Evolutionary conservation across 2,888 invertebrate genomes (phyloP), one percentile per base, ranked within the genome.

Genomic region (Agrotis segetum): DNA sequence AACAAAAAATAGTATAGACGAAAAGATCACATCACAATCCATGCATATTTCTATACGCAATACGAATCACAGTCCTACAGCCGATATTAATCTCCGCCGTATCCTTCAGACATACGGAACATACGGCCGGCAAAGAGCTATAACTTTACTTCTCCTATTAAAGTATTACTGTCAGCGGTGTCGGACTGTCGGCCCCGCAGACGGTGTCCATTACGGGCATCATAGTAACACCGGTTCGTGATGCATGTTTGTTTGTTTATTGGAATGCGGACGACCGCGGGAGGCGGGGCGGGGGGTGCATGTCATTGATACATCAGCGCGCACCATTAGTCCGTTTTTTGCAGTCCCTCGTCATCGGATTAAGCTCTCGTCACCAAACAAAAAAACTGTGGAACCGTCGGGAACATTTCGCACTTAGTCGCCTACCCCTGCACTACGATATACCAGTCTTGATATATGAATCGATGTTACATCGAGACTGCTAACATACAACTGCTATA

Each of bases 341-440:
- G 80, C 76, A 61, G 68, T 76, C 82, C 83, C 77, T 85, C 88
- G 80, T 85, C 87, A 82, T 82, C 79, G 89, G 86, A 87, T 88
- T 87, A 88, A 87, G 79, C 84, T 84, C 86, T 87, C 82, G 85
- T 88, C 82, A 85, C 71, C 77, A 63, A 61, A 83, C 81, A 87
- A 89, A 88, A 56, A 88, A 89, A 85, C 83, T 81, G 81, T 82
- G 76, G 81, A 74, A 67, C 73, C 83, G 73, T 79, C 78, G 74
- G 84, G 83, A 85, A 87, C 86, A 88, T 90, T 92, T 91, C 88
- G 92, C 92, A 90, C 89, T 90, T 84, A 86, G 81, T 70, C 77
- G 64, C 68, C 68, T 72, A 71, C 59, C 73, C 69, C 56, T 76
- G 44, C 69, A 84, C 72, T n/a, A 60, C 73, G 85, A 81, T 80